A percentile compares a stretch with the other conserved stretches of the same genome.
Evolutionary conservation across 2,888 invertebrate genomes (phyloP).

Genomic region (Hesperia comma): DNA sequence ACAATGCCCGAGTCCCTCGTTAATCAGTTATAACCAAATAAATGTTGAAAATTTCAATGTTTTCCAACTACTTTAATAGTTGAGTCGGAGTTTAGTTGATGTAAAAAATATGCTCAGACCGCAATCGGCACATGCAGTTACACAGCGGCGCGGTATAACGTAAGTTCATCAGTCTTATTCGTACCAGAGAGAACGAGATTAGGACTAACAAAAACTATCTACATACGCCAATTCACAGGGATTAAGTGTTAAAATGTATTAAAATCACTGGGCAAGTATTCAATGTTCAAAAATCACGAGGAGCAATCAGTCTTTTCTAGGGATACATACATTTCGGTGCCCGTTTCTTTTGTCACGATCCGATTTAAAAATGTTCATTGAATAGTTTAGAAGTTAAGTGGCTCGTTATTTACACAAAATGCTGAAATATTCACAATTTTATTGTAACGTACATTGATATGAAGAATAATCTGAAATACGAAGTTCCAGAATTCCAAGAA

Average conservation of each 20-base stretch:
- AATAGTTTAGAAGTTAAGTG: slow-evolving; percentile 36
- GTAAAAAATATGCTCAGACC: too few species aligned
- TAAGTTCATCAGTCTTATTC: slow-evolving; percentile 36
- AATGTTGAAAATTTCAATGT: too few species aligned
- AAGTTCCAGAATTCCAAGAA: slow-evolving; percentile 1
- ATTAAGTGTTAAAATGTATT: slow-evolving; percentile 16
- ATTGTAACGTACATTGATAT: slow-evolving; percentile 27
- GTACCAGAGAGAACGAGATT: slow-evolving; percentile 30
- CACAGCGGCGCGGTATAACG: slow-evolving; percentile 10
- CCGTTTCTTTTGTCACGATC: slow-evolving; percentile 30
- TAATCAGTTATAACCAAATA: too few species aligned
- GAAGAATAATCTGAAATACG: slow-evolving; percentile 22
- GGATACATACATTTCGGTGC: slow-evolving; percentile 28
- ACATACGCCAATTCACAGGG: slow-evolving; percentile 19
- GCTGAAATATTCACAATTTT: slow-evolving; percentile 30
- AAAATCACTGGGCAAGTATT: slow-evolving; percentile 21
- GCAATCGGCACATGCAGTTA: slow-evolving; percentile 6
- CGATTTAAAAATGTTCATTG: slow-evolving; percentile 35
- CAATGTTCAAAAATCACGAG: slow-evolving; percentile 22
- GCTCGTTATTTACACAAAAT: slow-evolving; percentile 7
- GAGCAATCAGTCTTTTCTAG: slow-evolving; percentile 34
- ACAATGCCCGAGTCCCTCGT: too few species aligned
- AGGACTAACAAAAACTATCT: slow-evolving; percentile 19
- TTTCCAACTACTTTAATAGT: too few species aligned
- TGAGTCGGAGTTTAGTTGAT: too few species aligned